Evolutionary conservation across 2,888 invertebrate genomes (phyloP).

Genomic region (Mythimna albipuncta): DNA sequence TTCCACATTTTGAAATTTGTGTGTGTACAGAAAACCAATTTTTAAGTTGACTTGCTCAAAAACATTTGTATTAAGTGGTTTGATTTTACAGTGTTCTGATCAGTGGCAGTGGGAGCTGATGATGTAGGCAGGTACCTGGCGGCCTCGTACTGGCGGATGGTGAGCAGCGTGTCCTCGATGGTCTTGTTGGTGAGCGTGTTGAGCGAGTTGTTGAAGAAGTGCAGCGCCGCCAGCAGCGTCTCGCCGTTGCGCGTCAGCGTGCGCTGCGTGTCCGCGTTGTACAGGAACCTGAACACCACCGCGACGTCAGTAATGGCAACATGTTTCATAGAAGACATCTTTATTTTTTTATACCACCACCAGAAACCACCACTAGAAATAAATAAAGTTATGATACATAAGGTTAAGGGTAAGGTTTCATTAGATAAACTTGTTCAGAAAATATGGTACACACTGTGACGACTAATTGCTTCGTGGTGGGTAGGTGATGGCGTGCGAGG

Average conservation of each 20-base stretch:
- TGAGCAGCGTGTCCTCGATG: slow-evolving; percentile 97
- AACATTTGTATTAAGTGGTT: background rate
- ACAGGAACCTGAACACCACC: slow-evolving; percentile 92
- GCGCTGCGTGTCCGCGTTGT: slow-evolving; percentile 98
- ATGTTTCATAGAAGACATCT: background rate
- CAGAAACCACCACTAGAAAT: no score
- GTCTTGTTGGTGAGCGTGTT: slow-evolving; percentile 99
- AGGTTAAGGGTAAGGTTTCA: no score
- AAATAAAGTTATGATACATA: no score
- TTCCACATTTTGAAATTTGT: no score
- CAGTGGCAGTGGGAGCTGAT: background rate
- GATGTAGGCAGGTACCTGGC: slow-evolving; percentile 86
- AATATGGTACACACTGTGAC: no score
- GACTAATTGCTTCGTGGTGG: no score
- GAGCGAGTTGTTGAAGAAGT: slow-evolving; percentile 98
- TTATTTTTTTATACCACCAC: background rate
- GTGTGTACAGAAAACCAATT: background rate
- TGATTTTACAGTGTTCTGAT: background rate
- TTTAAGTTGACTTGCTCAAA: background rate
- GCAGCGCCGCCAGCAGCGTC: slow-evolving; percentile 96
- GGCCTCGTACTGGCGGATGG: slow-evolving; percentile 91
- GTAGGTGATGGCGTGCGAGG: no score
- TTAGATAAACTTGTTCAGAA: no score
- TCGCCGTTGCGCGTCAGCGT: slow-evolving; percentile 98
- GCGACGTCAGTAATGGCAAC: background rate